Conservation (phyloP, 2,888 invertebrate genomes). For the Agrilus biguttatus region DNA sequence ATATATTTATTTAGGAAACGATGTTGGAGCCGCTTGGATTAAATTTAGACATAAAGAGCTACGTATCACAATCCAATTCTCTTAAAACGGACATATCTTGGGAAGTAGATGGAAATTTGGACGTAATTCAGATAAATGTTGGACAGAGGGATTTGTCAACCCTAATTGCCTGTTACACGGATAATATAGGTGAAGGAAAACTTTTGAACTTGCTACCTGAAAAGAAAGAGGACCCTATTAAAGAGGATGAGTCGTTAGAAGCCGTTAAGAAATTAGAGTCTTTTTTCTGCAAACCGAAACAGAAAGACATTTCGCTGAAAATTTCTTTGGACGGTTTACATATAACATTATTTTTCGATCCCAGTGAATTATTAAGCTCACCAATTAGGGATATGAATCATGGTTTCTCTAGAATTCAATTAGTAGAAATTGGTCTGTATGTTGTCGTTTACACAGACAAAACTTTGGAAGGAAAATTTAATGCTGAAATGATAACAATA, state of each 20-base stretch:
- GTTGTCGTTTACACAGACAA: constrained; percentile 53
- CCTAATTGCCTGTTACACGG: constrained; percentile 53
- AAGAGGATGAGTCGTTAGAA: constrained; percentile 16
- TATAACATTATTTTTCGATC: constrained; percentile 55
- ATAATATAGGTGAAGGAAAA: constrained; percentile 50
- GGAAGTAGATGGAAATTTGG: constrained; percentile 52
- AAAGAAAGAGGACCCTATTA: constrained; percentile 17
- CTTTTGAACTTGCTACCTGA: constrained; percentile 34
- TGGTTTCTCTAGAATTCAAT: constrained; percentile 52
- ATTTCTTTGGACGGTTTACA: constrained; percentile 56
- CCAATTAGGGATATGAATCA: constrained; percentile 59
- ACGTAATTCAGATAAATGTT: constrained; percentile 50
- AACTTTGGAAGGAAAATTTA: constrained; percentile 53
- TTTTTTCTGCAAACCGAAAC: constrained; percentile 54
- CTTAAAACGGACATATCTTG: constrained; percentile 20
- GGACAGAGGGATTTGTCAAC: constrained; percentile 64
- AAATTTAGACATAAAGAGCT: constrained; percentile 58
- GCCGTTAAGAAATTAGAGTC: constrained; percentile 54
- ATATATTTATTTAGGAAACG: constrained; percentile 40
- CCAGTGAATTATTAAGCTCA: constrained; percentile 59
- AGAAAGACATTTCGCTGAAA: constrained; percentile 44
- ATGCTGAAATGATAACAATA: constrained; percentile 51
- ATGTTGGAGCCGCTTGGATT: constrained; percentile 60
- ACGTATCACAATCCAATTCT: constrained; percentile 34
- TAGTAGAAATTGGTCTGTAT: constrained; percentile 50